A percentile compares a stretch with the other conserved stretches of the same genome.
Conservation (phyloP, 2,888 invertebrate genomes). For the Rhagium mordax region DNA sequence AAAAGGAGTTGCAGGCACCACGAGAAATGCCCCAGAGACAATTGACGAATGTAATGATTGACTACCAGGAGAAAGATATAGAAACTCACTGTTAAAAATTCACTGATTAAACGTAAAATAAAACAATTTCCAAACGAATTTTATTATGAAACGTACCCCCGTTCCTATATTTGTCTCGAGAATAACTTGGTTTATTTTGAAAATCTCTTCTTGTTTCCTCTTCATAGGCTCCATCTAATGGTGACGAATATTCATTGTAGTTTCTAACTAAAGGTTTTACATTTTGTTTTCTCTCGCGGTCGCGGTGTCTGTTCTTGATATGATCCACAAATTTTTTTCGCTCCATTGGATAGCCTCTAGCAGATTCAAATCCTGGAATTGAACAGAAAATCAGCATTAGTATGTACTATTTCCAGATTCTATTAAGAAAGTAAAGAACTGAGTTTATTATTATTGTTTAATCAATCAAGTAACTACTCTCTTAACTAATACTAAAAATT, state of each 20-base stretch:
- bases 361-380: slow-evolving; percentile 75
- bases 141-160: not conserved
- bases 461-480: too few species aligned
- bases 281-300: not conserved
- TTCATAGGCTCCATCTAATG: not conserved
- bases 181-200: not conserved
- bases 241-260: not conserved
- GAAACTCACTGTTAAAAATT: too few species aligned
- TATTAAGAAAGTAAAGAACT: too few species aligned
- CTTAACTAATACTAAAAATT: too few species aligned
- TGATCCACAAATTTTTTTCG: slow-evolving; percentile 44
- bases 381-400: slow-evolving; percentile 6
- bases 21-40: too few species aligned
- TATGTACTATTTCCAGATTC: too few species aligned
- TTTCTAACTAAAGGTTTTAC: not conserved
- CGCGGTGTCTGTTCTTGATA: not conserved
- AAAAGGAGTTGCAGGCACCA: too few species aligned
- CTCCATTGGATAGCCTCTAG: slow-evolving; percentile 80
- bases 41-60: too few species aligned
- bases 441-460: too few species aligned
- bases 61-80: too few species aligned
- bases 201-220: not conserved
- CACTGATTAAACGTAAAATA: too few species aligned
- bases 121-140: too few species aligned
- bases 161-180: not conserved